phyloP scores from a whole-genome alignment of 2,113 vertebrate species.

The Clarias batrachus region DNA sequence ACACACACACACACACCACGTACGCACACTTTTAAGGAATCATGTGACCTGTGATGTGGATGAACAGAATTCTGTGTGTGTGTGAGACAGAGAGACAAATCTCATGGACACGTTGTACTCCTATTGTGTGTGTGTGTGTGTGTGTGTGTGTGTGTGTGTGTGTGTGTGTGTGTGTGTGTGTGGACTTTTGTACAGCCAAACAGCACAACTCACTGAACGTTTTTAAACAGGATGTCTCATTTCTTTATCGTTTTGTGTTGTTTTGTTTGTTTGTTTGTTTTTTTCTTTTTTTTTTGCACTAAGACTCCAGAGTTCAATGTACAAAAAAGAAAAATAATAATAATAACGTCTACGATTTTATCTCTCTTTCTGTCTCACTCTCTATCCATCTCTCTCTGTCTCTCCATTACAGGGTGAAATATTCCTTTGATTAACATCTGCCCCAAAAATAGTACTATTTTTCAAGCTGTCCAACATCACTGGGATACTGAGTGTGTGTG shows the following conservation, averaged over 20 bases:
- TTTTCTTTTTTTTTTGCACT: slow-evolving; percentile 35
- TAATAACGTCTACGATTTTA: neutral
- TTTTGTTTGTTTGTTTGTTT: neutral
- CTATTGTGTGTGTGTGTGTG: neutral
- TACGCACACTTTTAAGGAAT: neutral
- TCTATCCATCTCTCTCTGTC: neutral
- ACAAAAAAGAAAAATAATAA: neutral
- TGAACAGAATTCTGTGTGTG: neutral
- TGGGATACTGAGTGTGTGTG: neutral
- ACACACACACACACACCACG: neutral
- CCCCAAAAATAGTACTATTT: slow-evolving; percentile 42
- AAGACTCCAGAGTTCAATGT: slow-evolving; percentile 21
- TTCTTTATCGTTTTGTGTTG: slow-evolving; percentile 9
- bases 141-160: slow-evolving; percentile 17
- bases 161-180: neutral
- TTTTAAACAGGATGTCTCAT: neutral
- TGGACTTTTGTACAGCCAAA: slow-evolving; percentile 29
- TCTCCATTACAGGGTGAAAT: slow-evolving; percentile 4
- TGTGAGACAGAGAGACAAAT: slow-evolving; percentile 2
- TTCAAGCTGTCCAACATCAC: slow-evolving; percentile 5
- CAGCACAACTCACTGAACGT: slow-evolving; percentile 42
- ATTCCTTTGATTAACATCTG: slow-evolving; percentile 1
- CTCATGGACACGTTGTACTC: neutral
- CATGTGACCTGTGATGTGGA: neutral
- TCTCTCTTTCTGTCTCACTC: neutral